Base-by-base conservation (phyloP, 1,140 invertebrate species). In the Zaprionus tsacasi region DNA sequence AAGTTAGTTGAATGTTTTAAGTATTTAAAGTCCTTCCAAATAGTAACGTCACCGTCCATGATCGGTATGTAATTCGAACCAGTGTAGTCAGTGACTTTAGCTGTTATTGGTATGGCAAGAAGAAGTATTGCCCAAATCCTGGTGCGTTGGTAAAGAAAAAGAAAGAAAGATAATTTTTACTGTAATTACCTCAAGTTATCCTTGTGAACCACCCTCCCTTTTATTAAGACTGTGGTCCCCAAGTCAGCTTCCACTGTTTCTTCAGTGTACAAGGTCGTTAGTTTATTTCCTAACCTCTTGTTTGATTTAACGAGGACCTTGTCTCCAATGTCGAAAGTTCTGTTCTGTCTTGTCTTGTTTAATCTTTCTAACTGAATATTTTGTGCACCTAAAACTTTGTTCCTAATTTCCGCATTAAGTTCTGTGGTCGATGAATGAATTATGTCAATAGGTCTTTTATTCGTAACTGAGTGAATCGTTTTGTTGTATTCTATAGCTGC, bases 401-500 rank as follows among this genome's bases (percentile, higher is more conserved):
- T 55, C 36, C 27, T 72, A 35, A n/a, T 33, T 30, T 33, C 33
- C n/a, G 27, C n/a, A 15, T 57, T 66, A n/a, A 55, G 27, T 13
- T 72, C 75, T n/a, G 2, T 17, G 11, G 69, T 17, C 12, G 43
- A 38, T 27, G 58, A 17, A 15, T 65, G 27, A 30, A 66, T 7
- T 17, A 71, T 52, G 27, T 30, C 27, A 6, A 30, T 30, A 21
- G 21, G 21, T 21, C 21, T 21, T 21, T 21, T 30, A 30, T 40
- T n/a, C 52, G 55, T 68, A 11, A 68, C 66, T 38, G 75, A 78
- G 43, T 68, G 70, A 25, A 77, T 67, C 4, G 57, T 64, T 57
- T 55, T 43, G 38, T 72, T 77, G 61, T 77, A 72, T 43, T 56
- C 60, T 27, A 30, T 40, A 3, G 61, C 64, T 11, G 64, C 68